Evolutionary conservation across 1,140 invertebrate genomes (phyloP).

Genomic region (Drosophila lacertosa): DNA sequence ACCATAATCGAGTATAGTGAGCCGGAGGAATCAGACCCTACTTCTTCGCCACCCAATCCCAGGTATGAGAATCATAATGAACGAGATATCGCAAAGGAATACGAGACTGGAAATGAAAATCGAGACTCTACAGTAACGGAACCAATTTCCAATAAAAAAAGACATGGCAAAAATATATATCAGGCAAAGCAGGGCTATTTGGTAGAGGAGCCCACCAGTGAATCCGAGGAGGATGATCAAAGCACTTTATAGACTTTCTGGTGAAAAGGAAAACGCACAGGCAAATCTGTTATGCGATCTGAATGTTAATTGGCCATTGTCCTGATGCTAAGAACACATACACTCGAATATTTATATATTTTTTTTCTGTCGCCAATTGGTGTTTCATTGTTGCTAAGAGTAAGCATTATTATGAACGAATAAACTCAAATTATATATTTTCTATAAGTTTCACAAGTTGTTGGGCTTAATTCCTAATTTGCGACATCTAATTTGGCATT

Average conservation of each 20-base stretch:
- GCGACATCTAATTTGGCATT: slow-evolving; percentile 16
- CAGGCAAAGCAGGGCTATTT: slow-evolving; percentile 59
- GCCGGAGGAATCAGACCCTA: neutral
- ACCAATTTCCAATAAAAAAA: neutral
- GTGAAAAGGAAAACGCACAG: slow-evolving; percentile 1
- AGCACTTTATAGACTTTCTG: neutral
- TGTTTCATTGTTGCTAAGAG: slow-evolving; percentile 6
- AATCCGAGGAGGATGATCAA: slow-evolving; percentile 43
- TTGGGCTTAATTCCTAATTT: neutral
- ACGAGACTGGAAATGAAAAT: neutral
- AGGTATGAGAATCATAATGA: neutral
- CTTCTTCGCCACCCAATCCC: neutral
- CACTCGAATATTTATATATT: neutral
- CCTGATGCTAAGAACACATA: neutral
- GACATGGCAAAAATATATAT: slow-evolving; percentile 43
- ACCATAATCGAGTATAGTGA: neutral
- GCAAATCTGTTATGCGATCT: neutral
- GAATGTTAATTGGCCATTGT: neutral
- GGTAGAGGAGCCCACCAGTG: slow-evolving; percentile 68
- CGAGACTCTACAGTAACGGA: neutral
- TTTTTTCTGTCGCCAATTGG: neutral
- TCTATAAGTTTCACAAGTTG: neutral
- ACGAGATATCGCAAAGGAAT: neutral
- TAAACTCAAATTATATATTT: slow-evolving; percentile 5
- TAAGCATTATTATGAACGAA: slow-evolving; percentile 6